phyloP scores from a whole-genome alignment of 2,797 vertebrate species.

The Danio jaintianensis region DNA sequence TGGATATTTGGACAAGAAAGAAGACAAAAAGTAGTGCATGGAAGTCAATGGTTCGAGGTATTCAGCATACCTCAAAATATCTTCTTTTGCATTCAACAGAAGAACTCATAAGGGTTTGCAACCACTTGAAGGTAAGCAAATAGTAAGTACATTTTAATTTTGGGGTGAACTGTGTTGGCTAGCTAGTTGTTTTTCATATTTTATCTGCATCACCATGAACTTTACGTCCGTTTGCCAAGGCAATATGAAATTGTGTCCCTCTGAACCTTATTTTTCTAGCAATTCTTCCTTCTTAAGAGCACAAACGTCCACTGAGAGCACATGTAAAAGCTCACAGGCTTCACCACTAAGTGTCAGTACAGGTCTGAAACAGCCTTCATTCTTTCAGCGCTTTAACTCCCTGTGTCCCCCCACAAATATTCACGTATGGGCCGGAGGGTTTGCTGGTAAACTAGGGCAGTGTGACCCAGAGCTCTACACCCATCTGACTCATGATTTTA shows the following conservation, averaged over 20 bases:
- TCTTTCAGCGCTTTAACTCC: slow-evolving; percentile 1
- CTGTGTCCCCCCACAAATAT: slow-evolving; percentile 70
- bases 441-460: slow-evolving; percentile 58
- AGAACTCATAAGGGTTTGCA: no score
- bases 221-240: background rate
- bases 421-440: slow-evolving; percentile 56
- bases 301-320: background rate
- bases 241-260: background rate
- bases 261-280: background rate
- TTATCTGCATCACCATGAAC: no score
- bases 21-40: no score
- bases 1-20: no score
- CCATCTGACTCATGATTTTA: slow-evolving; percentile 23
- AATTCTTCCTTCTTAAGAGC: background rate
- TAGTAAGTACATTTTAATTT: no score
- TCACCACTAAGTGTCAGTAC: slow-evolving; percentile 76
- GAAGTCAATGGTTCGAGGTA: no score
- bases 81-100: no score
- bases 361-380: slow-evolving; percentile 60
- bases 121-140: no score
- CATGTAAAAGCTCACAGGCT: background rate
- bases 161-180: no score
- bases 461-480: background rate
- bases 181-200: no score
- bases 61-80: no score